These are phyloP conservation scores for Bostrychus sinensis DNA, from an alignment of 2,113 vertebrate genomes.

Conservation along the genomic window DNA sequence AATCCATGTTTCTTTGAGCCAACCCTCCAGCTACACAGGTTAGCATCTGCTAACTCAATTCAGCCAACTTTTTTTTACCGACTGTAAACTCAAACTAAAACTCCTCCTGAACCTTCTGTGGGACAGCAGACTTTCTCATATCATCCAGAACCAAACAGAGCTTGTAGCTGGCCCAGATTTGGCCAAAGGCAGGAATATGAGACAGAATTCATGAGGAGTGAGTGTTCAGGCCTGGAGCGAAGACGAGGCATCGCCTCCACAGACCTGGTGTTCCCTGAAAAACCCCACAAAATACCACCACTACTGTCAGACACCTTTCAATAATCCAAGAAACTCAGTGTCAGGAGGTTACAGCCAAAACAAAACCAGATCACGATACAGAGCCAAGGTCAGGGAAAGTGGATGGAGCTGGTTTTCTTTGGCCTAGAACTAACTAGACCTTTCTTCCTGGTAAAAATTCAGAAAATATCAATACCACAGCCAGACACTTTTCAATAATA, in stretches of 20 bases:
- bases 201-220: not conserved
- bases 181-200: not conserved
- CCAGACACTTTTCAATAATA: not conserved
- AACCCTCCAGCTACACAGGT: not conserved
- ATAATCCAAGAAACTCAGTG: slow-evolving; percentile 26
- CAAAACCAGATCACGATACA: slow-evolving; percentile 32
- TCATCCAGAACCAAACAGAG: not conserved
- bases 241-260: slow-evolving; percentile 37
- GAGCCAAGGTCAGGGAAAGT: slow-evolving; percentile 50
- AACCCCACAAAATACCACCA: slow-evolving; percentile 16
- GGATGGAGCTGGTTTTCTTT: slow-evolving; percentile 46
- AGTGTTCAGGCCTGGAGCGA: slow-evolving; percentile 25
- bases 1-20: not conserved
- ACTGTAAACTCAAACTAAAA: not conserved
- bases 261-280: slow-evolving; percentile 45
- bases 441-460: not conserved
- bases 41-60: not conserved
- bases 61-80: not conserved
- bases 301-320: slow-evolving; percentile 9
- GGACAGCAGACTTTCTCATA: not conserved
- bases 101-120: not conserved
- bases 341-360: slow-evolving; percentile 53
- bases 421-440: slow-evolving; percentile 45
- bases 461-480: not conserved
- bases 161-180: not conserved